Conservation (phyloP, 2,113 vertebrate species). For the Gasterosteus aculeatus region DNA sequence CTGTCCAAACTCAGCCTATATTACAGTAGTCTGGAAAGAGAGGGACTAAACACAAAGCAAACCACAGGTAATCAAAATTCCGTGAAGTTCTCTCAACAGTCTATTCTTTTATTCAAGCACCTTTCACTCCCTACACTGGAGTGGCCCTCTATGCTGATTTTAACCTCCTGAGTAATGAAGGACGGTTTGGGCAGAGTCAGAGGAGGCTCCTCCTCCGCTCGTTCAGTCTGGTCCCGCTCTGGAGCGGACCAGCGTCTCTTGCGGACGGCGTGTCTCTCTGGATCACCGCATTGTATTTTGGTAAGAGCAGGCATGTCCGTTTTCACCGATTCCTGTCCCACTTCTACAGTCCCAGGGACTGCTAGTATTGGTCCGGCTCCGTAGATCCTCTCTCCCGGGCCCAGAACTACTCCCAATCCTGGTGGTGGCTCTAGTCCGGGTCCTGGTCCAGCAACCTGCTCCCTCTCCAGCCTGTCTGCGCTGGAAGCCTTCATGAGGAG, state of each 20-base stretch:
- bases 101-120: slow-evolving; percentile 62
- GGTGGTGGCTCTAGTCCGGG: slow-evolving; percentile 79
- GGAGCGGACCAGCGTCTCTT: slow-evolving; percentile 99
- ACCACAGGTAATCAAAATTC: slow-evolving; percentile 52
- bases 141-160: slow-evolving; percentile 98
- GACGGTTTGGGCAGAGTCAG: slow-evolving; percentile 95
- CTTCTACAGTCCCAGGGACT: slow-evolving; percentile 85
- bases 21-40: slow-evolving; percentile 92
- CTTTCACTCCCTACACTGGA: slow-evolving; percentile 93
- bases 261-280: slow-evolving; percentile 81
- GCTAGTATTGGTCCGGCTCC: slow-evolving; percentile 42
- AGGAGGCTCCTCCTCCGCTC: slow-evolving; percentile 90
- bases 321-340: slow-evolving; percentile 85
- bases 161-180: slow-evolving; percentile 98
- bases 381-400: slow-evolving; percentile 50
- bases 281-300: slow-evolving; percentile 82
- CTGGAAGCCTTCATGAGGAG: slow-evolving; percentile 79
- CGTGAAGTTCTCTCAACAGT: slow-evolving; percentile 57
- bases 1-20: slow-evolving; percentile 91
- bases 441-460: slow-evolving; percentile 75
- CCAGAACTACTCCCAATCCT: slow-evolving; percentile 39
- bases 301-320: slow-evolving; percentile 79
- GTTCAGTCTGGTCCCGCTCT: slow-evolving; percentile 92
- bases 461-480: slow-evolving; percentile 71
- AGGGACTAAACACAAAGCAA: slow-evolving; percentile 71